A percentile compares a stretch with the other conserved stretches of the same genome.
These are phyloP conservation scores for Quiscalus mexicanus DNA, from an alignment of 2,113 vertebrate genomes.

Conservation along the genomic window DNA sequence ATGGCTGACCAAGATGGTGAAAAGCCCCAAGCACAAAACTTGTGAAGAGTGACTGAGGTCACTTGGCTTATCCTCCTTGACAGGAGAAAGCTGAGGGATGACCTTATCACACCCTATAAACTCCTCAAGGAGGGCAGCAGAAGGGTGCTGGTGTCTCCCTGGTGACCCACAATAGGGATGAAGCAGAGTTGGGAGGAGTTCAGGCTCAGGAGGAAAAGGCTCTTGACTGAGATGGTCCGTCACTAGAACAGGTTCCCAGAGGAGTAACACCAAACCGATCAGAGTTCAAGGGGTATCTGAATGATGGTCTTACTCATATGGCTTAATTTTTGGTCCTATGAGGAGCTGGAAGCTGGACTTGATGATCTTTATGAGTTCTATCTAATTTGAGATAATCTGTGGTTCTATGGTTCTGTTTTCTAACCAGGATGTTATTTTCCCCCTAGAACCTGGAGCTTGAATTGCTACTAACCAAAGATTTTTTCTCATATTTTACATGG, in stretches of 20 bases:
- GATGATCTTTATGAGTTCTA: not conserved
- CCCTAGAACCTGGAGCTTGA: not conserved
- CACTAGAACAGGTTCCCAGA: not conserved
- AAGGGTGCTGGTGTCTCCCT: not conserved
- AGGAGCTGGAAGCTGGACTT: not conserved
- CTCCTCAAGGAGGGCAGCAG: not conserved
- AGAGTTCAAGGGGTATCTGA: not conserved
- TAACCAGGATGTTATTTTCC: not conserved
- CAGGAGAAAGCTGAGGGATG: not conserved
- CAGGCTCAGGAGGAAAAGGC: not conserved
- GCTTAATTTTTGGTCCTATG: not conserved
- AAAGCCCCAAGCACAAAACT: rapidly evolving
- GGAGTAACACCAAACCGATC: not conserved
- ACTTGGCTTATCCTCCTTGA: not conserved
- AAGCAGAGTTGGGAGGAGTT: not conserved
- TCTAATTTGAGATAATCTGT: not conserved
- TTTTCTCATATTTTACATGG: not conserved
- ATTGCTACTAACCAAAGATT: not conserved
- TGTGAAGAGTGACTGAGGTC: rapidly evolving
- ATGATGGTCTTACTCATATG: not conserved
- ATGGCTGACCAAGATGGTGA: not conserved
- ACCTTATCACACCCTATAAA: not conserved
- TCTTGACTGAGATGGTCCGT: not conserved
- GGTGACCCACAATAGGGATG: not conserved
- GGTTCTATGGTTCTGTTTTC: not conserved